Evolutionary conservation across 2,888 invertebrate genomes (phyloP), one percentile per base, ranked within the genome.

Genomic region (Meandrusa payeni): DNA sequence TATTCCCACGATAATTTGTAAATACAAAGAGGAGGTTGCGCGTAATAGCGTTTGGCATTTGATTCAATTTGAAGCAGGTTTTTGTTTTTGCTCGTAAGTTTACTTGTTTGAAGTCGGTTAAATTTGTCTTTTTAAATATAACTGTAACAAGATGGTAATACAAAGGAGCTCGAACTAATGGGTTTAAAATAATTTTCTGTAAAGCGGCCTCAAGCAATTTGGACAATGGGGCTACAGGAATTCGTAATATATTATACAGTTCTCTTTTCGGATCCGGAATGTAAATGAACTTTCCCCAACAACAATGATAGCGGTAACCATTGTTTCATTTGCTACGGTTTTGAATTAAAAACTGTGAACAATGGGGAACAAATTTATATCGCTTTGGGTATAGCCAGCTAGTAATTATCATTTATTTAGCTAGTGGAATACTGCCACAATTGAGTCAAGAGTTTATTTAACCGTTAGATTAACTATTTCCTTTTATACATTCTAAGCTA

Each of bases 231-330:
- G 72, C 76, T 76, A 79, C 79, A 80, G 79, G 80, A 82, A 82
- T 82, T 83, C 81, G 82, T 83, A 83, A 85, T 85, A 83, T 82
- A 42, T 34, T 36, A 81, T 77, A 82, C 82, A 75, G 82, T 81
- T 81, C 76, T 69, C 77, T 78, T 82, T 83, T 81, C 81, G 76
- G 77, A 74, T 69, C 63, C 72, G 70, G 85, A 85, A 86, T 85
- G 82, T 80, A 87, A 87, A 86, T 85, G 85, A 85, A 85, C 86
- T 83, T 83, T 83, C 78, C 76, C 79, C 79, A 78, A 79, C 85
- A 81, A 87, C 85, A 86, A 86, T 44, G 39, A 37, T 44, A 44
- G 37, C 38, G 31, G 44, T 27, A 32, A 44, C 83, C 83, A 85
- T 85, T 83, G 81, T 83, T 81, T 76, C 69, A 69, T 63, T 79